Evolutionary conservation across 2,113 vertebrate species (phyloP).

Genomic region (Coregonus clupeaformis): DNA sequence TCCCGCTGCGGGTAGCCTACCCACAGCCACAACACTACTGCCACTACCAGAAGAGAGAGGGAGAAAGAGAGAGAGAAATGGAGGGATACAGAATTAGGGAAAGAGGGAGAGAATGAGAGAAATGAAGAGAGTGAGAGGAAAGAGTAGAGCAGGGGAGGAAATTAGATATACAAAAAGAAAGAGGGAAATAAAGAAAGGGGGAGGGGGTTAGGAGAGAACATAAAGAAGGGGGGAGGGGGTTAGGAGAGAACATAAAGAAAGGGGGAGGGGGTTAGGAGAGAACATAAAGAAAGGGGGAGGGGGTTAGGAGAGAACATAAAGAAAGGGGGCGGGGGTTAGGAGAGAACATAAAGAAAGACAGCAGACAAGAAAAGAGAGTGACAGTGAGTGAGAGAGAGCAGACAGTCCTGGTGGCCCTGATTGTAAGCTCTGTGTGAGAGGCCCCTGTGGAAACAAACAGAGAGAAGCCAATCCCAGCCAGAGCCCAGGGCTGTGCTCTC

Average conservation of each 20-base stretch:
- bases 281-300: not conserved
- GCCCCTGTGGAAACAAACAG: conserved; percentile 37
- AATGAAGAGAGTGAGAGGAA: not conserved
- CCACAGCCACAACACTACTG: conserved; percentile 70
- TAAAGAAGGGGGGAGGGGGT: not conserved
- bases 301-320: conserved; percentile 1
- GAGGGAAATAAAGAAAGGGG: not conserved
- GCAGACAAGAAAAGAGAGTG: conserved; percentile 8
- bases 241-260: not conserved
- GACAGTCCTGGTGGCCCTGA: conserved; percentile 26
- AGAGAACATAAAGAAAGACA: not conserved
- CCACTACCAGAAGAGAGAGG: conserved; percentile 37
- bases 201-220: not conserved
- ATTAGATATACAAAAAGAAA: conserved; percentile 4
- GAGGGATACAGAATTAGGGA: conserved; percentile 12
- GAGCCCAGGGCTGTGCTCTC: too few species aligned
- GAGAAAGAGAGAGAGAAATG: conserved; percentile 25
- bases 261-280: conserved; percentile 1
- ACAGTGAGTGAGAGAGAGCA: not conserved
- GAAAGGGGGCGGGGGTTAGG: not conserved
- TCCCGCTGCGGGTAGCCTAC: conserved; percentile 81
- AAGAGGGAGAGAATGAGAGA: conserved; percentile 5
- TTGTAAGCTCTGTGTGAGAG: conserved; percentile 20
- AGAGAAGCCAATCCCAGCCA: not conserved
- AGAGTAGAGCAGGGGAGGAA: conserved; percentile 1